A percentile compares a stretch with the other conserved stretches of the same genome.
phyloP scores from a whole-genome alignment of 2,113 vertebrate genomes.

The Benitochromis conjunctus region DNA sequence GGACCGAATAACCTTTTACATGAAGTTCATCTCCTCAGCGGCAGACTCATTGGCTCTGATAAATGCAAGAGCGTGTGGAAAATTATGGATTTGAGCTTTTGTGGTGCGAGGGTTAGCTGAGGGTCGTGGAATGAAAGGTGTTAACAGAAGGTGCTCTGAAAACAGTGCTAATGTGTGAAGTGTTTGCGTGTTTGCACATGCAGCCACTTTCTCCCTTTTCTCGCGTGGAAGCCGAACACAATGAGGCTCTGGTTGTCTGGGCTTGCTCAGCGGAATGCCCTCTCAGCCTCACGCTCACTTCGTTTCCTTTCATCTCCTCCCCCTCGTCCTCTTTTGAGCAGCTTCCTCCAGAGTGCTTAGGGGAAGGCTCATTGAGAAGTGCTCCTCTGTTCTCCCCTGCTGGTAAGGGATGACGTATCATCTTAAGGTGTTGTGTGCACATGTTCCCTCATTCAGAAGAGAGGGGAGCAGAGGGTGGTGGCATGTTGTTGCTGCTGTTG shows the following conservation, averaged over 20 bases:
- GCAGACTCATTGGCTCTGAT: not conserved
- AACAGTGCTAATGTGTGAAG: slow-evolving; percentile 39
- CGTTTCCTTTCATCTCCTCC: slow-evolving; percentile 57
- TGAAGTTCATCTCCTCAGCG: not conserved
- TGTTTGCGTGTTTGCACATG: slow-evolving; percentile 51
- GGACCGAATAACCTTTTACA: not conserved
- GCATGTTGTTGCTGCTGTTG: not conserved
- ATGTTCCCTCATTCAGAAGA: not conserved
- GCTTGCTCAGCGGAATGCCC: slow-evolving; percentile 66
- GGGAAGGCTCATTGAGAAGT: slow-evolving; percentile 45
- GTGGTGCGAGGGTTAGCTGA: slow-evolving; percentile 3
- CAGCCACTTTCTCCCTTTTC: slow-evolving; percentile 50
- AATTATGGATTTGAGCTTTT: slow-evolving; percentile 14
- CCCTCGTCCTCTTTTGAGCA: slow-evolving; percentile 20
- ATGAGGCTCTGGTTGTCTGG: slow-evolving; percentile 58
- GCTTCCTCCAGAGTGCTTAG: slow-evolving; percentile 62
- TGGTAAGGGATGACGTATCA: slow-evolving; percentile 36
- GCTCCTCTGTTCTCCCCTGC: slow-evolving; percentile 20
- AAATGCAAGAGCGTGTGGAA: not conserved
- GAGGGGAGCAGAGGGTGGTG: not conserved
- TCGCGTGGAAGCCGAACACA: slow-evolving; percentile 36
- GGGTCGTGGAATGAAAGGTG: slow-evolving; percentile 35
- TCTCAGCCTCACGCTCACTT: slow-evolving; percentile 54
- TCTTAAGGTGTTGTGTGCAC: slow-evolving; percentile 30
- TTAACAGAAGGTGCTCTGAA: slow-evolving; percentile 28